These are phyloP conservation scores for Nyctibius bracteatus DNA, from an alignment of 2,113 vertebrate genomes.

Conservation along the genomic window DNA sequence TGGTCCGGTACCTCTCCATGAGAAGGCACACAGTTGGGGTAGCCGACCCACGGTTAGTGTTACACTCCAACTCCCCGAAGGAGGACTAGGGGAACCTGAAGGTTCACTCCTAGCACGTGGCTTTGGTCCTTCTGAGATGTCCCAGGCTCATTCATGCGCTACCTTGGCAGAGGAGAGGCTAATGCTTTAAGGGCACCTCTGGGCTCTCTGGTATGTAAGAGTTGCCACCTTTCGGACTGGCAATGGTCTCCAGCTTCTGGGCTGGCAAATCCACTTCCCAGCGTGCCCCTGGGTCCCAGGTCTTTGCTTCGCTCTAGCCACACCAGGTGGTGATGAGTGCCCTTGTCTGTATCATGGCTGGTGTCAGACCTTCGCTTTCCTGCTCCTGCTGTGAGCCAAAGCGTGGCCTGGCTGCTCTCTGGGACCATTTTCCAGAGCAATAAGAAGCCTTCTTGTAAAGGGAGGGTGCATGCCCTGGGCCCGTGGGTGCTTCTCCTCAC, in stretches of 20 bases:
- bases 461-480: background rate
- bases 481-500: background rate
- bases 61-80: background rate
- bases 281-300: too few relatives aligned
- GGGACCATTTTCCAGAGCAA: background rate
- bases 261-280: too few relatives aligned
- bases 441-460: background rate
- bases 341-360: too few relatives aligned
- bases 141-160: background rate
- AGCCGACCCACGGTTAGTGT: constrained; percentile 89
- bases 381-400: too few relatives aligned
- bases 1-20: constrained; percentile 98
- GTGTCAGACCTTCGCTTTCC: too few relatives aligned
- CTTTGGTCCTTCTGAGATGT: background rate
- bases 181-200: background rate
- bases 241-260: background rate
- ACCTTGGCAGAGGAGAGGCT: background rate
- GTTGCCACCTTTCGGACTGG: background rate
- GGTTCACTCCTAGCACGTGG: background rate
- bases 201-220: background rate
- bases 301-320: too few relatives aligned
- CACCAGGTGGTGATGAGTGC: too few relatives aligned
- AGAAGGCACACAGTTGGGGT: constrained; percentile 96
- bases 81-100: background rate
- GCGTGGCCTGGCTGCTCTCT: background rate